Percentiles rank a stretch among this genome's conserved stretches.
Conservation (phyloP, 2,888 invertebrate genomes). For the Nemurella pictetii region DNA sequence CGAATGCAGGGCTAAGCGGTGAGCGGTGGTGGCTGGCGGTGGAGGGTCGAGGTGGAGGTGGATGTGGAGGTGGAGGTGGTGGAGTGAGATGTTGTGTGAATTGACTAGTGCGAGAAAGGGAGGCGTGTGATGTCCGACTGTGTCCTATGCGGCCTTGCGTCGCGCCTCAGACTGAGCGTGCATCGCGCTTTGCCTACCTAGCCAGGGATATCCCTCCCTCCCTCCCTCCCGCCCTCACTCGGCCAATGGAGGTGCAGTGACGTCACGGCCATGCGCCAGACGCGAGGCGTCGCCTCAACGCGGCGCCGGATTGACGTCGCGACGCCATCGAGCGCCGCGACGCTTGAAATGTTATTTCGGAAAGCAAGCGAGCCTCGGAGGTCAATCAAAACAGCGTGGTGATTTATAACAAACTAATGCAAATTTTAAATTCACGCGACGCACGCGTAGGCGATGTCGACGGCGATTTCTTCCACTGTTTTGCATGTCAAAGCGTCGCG, state of each 20-base stretch:
- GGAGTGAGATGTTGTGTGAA: constrained; percentile 16
- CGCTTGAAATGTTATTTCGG: not conserved
- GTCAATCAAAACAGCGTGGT: not conserved
- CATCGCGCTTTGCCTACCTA: constrained; percentile 34
- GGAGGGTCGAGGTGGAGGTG: not conserved
- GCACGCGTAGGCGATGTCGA: not conserved
- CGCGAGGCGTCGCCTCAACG: constrained; percentile 5
- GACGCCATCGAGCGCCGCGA: not conserved
- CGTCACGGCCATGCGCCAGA: constrained; percentile 22
- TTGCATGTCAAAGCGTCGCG: not conserved
- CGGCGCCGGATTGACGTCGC: constrained; percentile 32
- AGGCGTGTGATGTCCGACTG: not conserved
- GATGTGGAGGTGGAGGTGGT: constrained; percentile 20
- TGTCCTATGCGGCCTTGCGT: constrained; percentile 23
- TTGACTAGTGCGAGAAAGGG: constrained; percentile 24
- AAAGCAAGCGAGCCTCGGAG: not conserved
- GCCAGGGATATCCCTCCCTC: constrained; percentile 12
- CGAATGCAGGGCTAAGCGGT: not conserved
- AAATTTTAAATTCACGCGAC: not conserved
- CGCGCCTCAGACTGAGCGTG: constrained; percentile 36
- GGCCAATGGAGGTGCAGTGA: constrained; percentile 23
- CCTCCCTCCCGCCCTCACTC: constrained; percentile 27
- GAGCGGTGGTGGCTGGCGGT: constrained; percentile 10
- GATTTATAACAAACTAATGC: not conserved
- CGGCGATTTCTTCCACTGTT: not conserved